Evolutionary conservation across 2,113 vertebrate genomes (phyloP), one percentile per base, ranked within the genome.

Genomic region (Rhizomys pruinosus): DNA sequence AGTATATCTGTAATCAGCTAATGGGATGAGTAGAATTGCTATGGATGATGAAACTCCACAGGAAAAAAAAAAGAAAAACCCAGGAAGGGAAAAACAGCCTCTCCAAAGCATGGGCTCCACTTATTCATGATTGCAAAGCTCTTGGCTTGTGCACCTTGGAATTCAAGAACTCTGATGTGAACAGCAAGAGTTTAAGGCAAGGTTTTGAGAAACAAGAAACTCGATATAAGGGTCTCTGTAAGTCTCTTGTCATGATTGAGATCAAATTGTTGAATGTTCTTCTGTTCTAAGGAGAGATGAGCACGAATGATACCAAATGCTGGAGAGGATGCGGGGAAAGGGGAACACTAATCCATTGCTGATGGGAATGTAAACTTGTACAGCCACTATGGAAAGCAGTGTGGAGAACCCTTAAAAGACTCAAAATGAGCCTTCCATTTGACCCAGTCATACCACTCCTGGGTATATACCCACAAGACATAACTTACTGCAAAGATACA

Each of bases 1-100:
- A 82, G 37, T 84, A 63, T 80, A 91, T 64, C 57, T 95, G 66
- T 0, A 1, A 95, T 96, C 97, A 97, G 84, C 72, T 68, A 86
- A 97, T 96, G 93, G 90, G 25, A 34, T 96, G 71, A 68, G 78
- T 95, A 59, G 87, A 69, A 23, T 69, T 96, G 96, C 13, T 91
- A 57, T 76, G 77, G 39, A 34, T 78, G 81, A 57, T 86, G 76
- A 81, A 90, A 73, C 95, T 92, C 91, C 2, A 8, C 11, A 87
- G 78, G 80, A 81, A 42, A 80, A 69, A 71, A 37, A 20, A 79
- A 17, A 55, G 93, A 90, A 96, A 92, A 66, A 63, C n/a, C 91
- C 34, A 90, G 64, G 77, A 94, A 91, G 74, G 79, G 63, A 23
- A 71, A 89, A 90, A 90, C 63, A 96, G 94, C 77, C 37, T 32